Conservation (phyloP, 2,888 invertebrate genomes). For the Noctua janthina region DNA sequence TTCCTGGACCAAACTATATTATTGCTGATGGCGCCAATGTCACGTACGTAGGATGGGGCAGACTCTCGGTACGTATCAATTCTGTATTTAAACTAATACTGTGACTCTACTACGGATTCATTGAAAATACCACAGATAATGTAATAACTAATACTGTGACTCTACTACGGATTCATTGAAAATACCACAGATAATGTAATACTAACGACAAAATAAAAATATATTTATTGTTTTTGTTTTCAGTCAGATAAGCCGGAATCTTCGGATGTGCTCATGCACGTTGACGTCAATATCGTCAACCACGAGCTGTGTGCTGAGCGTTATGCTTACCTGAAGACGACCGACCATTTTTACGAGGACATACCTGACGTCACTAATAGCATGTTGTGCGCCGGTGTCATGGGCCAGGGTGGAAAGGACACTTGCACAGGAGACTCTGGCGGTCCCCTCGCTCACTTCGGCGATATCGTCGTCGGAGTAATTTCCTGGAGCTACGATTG, state of each 20-base stretch:
- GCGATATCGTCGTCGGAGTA: conserved; percentile 82
- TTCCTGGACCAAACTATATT: conserved; percentile 56
- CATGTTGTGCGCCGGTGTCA: conserved; percentile 78
- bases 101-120: neutral
- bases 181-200: neutral
- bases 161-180: neutral
- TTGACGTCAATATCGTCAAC: conserved; percentile 70
- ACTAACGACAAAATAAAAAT: no score
- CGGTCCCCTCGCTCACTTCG: conserved; percentile 83
- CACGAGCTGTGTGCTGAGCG: conserved; percentile 71
- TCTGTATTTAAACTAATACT: neutral
- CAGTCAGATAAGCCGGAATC: no score
- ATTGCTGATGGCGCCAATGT: conserved; percentile 29
- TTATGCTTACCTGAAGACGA: conserved; percentile 65
- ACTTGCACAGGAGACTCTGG: conserved; percentile 88
- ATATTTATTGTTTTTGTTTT: no score
- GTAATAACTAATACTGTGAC: neutral
- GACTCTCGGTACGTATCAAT: conserved; percentile 63
- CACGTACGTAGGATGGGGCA: conserved; percentile 74
- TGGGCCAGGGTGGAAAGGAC: conserved; percentile 73
- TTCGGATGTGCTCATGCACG: conserved; percentile 44
- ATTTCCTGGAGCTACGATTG: conserved; percentile 88
- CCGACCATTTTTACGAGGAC: conserved; percentile 42
- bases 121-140: neutral
- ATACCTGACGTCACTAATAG: conserved; percentile 62